Conservation (phyloP, 2,888 invertebrate genomes). For the Lottia gigantea region DNA sequence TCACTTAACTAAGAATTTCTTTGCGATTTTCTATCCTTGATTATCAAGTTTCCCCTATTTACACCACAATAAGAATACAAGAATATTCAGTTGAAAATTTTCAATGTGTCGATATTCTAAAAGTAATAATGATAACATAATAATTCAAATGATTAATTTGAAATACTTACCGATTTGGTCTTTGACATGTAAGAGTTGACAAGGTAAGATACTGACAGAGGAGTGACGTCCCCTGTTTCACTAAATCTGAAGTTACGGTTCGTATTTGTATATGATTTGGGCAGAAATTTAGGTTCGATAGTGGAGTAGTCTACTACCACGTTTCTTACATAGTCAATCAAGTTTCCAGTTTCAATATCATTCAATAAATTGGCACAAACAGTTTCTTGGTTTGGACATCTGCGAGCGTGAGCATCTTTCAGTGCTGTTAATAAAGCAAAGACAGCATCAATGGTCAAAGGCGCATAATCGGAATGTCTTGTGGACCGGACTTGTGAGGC, state of each 20-base stretch:
- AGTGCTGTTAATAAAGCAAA: constrained; percentile 48
- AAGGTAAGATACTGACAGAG: too few species aligned
- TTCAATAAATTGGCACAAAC: constrained; percentile 21
- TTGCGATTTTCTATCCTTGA: too few species aligned
- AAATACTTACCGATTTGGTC: too few species aligned
- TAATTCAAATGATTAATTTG: too few species aligned
- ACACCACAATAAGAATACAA: too few species aligned
- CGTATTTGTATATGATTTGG: constrained; percentile 31
- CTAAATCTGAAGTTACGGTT: constrained; percentile 34
- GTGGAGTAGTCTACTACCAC: constrained; percentile 36
- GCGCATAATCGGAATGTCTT: constrained; percentile 34
- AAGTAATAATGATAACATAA: too few species aligned
- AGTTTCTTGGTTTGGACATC: constrained; percentile 18
- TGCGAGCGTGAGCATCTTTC: constrained; percentile 26
- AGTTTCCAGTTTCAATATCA: constrained; percentile 1
- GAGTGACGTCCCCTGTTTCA: constrained; percentile 31
- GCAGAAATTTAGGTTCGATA: constrained; percentile 32
- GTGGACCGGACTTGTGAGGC: background rate
- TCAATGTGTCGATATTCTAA: too few species aligned
- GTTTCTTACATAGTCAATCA: constrained; percentile 27
- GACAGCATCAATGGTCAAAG: constrained; percentile 45
- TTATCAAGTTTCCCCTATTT: too few species aligned
- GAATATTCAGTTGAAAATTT: too few species aligned
- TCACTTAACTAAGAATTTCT: too few species aligned
- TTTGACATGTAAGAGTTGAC: too few species aligned